These are phyloP conservation scores for Augiades crinisus DNA, from an alignment of 2,888 invertebrate genomes.

Conservation along the genomic window DNA sequence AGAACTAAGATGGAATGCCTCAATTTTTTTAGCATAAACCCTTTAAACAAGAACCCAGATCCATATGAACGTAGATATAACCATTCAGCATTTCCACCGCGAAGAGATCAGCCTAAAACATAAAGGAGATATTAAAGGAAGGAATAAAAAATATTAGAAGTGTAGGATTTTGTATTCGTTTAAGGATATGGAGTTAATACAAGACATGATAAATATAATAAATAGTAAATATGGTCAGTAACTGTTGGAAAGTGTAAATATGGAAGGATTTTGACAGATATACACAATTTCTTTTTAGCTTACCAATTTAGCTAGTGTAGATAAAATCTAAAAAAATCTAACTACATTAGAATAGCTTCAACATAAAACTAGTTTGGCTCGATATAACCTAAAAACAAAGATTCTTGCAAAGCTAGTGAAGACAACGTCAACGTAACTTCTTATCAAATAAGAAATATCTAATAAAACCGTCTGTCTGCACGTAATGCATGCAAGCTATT, in stretches of 20 bases:
- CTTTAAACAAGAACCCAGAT: conserved; percentile 95
- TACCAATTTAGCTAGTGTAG: neutral
- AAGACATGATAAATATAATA: too few relatives aligned
- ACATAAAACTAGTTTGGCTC: neutral
- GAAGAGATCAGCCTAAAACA: conserved; percentile 91
- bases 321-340: neutral
- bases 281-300: neutral
- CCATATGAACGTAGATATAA: conserved; percentile 95
- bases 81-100: conserved; percentile 97
- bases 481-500: conserved; percentile 56
- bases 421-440: conserved; percentile 36
- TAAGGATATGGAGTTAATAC: too few relatives aligned
- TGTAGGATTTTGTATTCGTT: too few relatives aligned
- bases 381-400: conserved; percentile 39
- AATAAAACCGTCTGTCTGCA: conserved; percentile 36
- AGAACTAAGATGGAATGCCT: too few relatives aligned
- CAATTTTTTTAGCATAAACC: too few relatives aligned
- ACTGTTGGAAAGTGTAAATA: too few relatives aligned
- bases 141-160: too few relatives aligned
- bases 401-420: conserved; percentile 25
- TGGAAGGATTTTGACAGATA: neutral
- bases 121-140: conserved; percentile 2
- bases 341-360: neutral
- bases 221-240: too few relatives aligned
- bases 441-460: conserved; percentile 34